Conservation (phyloP, 2,113 vertebrate species). For the Halichoerus grypus region DNA sequence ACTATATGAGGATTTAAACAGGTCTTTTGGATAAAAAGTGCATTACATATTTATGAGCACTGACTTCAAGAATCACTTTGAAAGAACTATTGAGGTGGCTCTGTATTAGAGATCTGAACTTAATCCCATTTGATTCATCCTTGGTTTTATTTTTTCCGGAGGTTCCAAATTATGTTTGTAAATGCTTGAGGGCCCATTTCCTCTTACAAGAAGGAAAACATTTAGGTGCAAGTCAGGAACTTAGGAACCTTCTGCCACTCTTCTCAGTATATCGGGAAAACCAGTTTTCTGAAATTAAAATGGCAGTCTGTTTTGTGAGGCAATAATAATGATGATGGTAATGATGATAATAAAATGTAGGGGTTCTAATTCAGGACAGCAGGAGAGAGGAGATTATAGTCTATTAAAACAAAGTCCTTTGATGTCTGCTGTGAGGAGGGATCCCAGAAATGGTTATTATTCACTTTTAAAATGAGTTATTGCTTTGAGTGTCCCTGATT, state of each 20-base stretch:
- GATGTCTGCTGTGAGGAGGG: neutral
- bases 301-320: neutral
- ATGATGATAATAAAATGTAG: neutral
- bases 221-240: neutral
- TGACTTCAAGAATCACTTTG: neutral
- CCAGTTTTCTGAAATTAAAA: slow-evolving; percentile 38
- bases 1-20: slow-evolving; percentile 25
- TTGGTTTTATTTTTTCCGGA: slow-evolving; percentile 45
- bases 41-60: slow-evolving; percentile 52
- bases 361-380: neutral
- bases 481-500: neutral
- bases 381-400: slow-evolving; percentile 7
- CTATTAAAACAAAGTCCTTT: neutral
- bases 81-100: slow-evolving; percentile 4
- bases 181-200: neutral
- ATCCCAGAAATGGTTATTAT: slow-evolving; percentile 5
- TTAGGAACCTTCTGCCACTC: neutral
- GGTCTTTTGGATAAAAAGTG: slow-evolving; percentile 12
- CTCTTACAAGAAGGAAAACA: neutral
- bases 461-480: slow-evolving; percentile 5
- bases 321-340: neutral
- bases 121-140: slow-evolving; percentile 41
- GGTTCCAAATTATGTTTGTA: slow-evolving; percentile 19
- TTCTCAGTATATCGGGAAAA: neutral
- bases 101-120: neutral